Percentiles rank a stretch among this genome's conserved stretches.
Conservation (phyloP, 2,888 invertebrate species). For the Polydrusus pterygomalis region DNA sequence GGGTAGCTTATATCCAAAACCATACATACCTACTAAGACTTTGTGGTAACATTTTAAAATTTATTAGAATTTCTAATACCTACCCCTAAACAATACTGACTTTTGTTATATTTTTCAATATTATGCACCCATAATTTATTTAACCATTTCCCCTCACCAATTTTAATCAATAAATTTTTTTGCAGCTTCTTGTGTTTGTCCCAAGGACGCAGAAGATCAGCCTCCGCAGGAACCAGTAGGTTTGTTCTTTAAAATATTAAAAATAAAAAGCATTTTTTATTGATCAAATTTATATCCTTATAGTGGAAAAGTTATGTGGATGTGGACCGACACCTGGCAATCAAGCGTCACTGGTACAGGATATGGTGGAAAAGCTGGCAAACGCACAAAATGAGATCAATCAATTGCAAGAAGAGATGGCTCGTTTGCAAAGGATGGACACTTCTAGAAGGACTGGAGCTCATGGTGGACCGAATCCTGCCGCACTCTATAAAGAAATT, state of each 20-base stretch:
- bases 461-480: conserved; percentile 57
- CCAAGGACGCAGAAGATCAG: background rate
- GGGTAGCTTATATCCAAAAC: too few relatives aligned
- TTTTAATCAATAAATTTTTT: background rate
- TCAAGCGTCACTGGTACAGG: conserved; percentile 38
- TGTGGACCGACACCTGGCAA: conserved; percentile 54
- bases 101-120: too few relatives aligned
- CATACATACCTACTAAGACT: too few relatives aligned
- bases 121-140: too few relatives aligned
- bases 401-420: conserved; percentile 54
- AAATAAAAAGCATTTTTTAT: too few relatives aligned
- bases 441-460: conserved; percentile 43
- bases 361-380: conserved; percentile 55
- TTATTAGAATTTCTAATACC: too few relatives aligned
- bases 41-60: too few relatives aligned
- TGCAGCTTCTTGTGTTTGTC: background rate
- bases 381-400: conserved; percentile 56
- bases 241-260: background rate
- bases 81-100: too few relatives aligned
- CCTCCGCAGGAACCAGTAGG: conserved; percentile 12
- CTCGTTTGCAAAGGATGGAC: conserved; percentile 54
- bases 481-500: conserved; percentile 60
- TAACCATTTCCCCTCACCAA: too few relatives aligned
- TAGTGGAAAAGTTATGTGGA: conserved; percentile 48
- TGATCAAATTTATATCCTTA: background rate